Conservation (phyloP, 2,797 vertebrate species). For the Limosa lapponica region DNA sequence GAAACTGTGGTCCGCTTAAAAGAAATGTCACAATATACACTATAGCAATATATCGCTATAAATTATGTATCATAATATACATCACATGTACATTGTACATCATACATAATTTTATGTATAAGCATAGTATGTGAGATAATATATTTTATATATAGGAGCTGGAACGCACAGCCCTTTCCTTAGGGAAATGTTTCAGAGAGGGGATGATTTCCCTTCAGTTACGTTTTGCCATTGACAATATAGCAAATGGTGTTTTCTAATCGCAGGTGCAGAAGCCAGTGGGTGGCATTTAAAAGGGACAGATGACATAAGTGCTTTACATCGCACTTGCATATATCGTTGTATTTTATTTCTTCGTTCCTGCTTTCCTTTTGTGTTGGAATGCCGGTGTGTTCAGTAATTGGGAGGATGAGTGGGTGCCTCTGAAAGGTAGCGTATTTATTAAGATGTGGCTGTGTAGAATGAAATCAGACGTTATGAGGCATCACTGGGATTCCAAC, state of each 20-base stretch:
- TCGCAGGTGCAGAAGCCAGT: not conserved
- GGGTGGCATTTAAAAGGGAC: not conserved
- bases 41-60: not conserved
- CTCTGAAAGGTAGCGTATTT: not conserved
- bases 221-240: not conserved
- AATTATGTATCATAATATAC: not conserved
- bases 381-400: not conserved
- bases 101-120: not conserved
- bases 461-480: not conserved
- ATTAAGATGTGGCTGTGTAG: too few relatives aligned
- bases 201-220: not conserved
- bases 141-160: not conserved
- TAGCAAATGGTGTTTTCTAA: not conserved
- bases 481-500: not conserved
- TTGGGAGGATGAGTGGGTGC: not conserved
- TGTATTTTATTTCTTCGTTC: not conserved
- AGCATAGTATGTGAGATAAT: not conserved
- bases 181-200: not conserved
- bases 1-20: not conserved
- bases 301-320: not conserved
- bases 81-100: not conserved
- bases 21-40: not conserved
- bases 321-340: accelerated
- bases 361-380: not conserved
- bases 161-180: not conserved